A percentile compares a stretch with the other conserved stretches of the same genome.
These are phyloP conservation scores for Boleophthalmus pectinirostris DNA, from an alignment of 2,113 vertebrate genomes.

Conservation along the genomic window DNA sequence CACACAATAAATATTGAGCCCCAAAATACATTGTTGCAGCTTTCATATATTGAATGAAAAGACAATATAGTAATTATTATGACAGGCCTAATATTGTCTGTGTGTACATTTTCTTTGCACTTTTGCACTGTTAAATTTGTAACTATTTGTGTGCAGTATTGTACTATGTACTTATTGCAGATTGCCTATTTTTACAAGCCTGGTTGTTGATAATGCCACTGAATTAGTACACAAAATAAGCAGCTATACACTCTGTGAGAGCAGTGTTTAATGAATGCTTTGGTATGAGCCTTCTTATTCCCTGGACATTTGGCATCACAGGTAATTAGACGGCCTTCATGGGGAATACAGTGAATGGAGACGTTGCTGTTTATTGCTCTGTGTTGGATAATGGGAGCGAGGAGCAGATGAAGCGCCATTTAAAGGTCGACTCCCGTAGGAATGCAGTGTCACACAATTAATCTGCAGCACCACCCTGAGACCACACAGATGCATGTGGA, in stretches of 20 bases:
- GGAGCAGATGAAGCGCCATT: slow-evolving; percentile 15
- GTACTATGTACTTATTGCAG: no score
- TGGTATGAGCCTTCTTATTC: slow-evolving; percentile 30
- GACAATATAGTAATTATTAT: no score
- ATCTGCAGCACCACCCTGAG: not conserved
- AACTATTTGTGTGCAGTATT: no score
- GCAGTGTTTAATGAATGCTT: slow-evolving; percentile 23
- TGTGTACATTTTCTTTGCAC: no score
- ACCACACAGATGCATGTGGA: not conserved
- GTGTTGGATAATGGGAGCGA: slow-evolving; percentile 29
- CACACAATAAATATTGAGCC: no score
- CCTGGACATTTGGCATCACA: slow-evolving; percentile 53
- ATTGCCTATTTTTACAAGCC: no score
- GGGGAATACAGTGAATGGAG: slow-evolving; percentile 3
- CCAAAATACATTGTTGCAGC: no score
- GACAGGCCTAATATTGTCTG: no score
- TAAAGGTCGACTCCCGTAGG: slow-evolving; percentile 34
- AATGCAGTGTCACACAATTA: slow-evolving; percentile 1
- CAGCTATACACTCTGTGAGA: slow-evolving; percentile 24
- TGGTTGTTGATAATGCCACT: not conserved
- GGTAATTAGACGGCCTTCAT: slow-evolving; percentile 53
- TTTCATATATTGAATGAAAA: no score
- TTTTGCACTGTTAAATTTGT: no score
- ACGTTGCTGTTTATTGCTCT: slow-evolving; percentile 30
- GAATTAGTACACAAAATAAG: slow-evolving; percentile 24